Evolutionary conservation across 2,113 vertebrate genomes (phyloP), one percentile per base, ranked within the genome.

Genomic region (Sylvilagus bachmani): DNA sequence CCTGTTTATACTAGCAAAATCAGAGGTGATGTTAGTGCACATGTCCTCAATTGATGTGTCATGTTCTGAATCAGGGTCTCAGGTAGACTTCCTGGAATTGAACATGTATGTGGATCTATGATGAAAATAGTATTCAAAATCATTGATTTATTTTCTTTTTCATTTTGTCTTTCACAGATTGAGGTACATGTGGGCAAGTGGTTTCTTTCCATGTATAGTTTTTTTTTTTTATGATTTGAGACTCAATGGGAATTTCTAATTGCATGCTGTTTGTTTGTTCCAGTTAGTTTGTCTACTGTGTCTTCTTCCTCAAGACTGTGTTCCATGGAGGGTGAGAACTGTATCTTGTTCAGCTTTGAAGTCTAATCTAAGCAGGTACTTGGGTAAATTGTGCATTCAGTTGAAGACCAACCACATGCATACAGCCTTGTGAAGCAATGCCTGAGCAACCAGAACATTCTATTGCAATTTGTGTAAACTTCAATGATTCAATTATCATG

Each of bases 401-500:
- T 33, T 61, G 64, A 90, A 38, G 87, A 70, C 58, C 78, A 95
- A 96, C 61, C 21, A 31, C 29, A 75, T 78, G 71, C 71, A 11
- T 62, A 31, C 19, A 69, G 29, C 67, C 80, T 51, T 31, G 13
- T 29, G 69, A 94, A 88, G 31, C 58, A 64, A 49, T 25, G 4
- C 55, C 79, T 62, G 87, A 89, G 19, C 93, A 61, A n/a, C 79
- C 82, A 86, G 95, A 93, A 69, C 95, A 89, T 61, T 94, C 94
- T 1, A 1, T 25, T 74, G 11, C 67, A 81, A 13, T 96, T 93
- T 90, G 4, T 97, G 93, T 95, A 51, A 97, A 85, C 95, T 10
- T 70, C 95, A 95, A 73, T 85, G 94, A 96, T 71, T 61, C 11
- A 64, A 21, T 94, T 97, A 87, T 95, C 31, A 90, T 84, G 89